Percentiles rank a stretch among this genome's conserved stretches.
Evolutionary conservation across 2,888 invertebrate genomes (phyloP).

Genomic region (Lepidocyrtoides sp.): DNA sequence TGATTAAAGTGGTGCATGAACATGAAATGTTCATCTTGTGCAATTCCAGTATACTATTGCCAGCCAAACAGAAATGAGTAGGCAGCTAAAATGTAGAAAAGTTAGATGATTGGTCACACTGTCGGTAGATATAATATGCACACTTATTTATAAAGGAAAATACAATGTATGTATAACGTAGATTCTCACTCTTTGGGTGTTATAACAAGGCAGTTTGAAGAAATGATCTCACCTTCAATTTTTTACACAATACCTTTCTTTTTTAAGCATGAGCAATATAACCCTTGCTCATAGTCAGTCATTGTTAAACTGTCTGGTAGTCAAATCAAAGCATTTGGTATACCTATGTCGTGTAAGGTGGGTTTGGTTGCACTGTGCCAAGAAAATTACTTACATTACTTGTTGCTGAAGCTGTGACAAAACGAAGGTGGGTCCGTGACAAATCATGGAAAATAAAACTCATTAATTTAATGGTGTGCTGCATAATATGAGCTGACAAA

Average conservation of each 20-base stretch:
- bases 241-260: neutral
- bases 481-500: constrained; percentile 46
- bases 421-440: constrained; percentile 68
- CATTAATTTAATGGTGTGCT: constrained; percentile 48
- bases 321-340: neutral
- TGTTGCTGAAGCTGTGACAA: constrained; percentile 22
- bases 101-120: constrained; percentile 35
- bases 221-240: constrained; percentile 14
- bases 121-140: too few species aligned
- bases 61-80: constrained; percentile 3
- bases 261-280: neutral
- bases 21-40: constrained; percentile 40
- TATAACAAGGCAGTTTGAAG: neutral
- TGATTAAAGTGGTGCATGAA: neutral
- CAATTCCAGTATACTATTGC: neutral
- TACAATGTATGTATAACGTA: neutral
- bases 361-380: neutral
- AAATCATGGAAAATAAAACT: constrained; percentile 69
- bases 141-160: too few species aligned
- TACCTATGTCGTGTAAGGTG: neutral
- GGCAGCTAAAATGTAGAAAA: neutral
- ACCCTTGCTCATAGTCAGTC: too few species aligned
- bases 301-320: neutral
- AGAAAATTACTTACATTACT: neutral
- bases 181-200: neutral